Base-by-base conservation (phyloP, 2,797 vertebrate genomes). In the Amniataba percoides region DNA sequence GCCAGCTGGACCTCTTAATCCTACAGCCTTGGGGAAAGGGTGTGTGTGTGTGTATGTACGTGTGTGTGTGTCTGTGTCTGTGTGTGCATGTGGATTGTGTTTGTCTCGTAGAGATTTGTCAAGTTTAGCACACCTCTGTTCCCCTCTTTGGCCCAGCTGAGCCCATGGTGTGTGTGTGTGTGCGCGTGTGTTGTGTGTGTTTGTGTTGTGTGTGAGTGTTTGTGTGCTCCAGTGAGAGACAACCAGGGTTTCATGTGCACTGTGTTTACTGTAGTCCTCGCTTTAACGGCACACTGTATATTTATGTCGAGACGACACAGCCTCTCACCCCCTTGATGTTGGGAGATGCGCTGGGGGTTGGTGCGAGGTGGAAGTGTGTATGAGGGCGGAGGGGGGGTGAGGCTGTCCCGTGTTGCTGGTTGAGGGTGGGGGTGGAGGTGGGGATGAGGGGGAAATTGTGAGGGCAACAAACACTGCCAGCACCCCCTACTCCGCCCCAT, bases 1-100 rank as follows among this genome's bases (percentile, higher is more conserved):
- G 94, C 93, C 93, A 95, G 94, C 95, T 95, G 95, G 95, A 95
- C 95, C 95, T 94, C 95, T 95, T 96, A 95, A 96, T 96, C 94
- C 95, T 83, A 94, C 93, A 93, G 93, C 94, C 94, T 94, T 95
- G 91, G 93, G 95, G 94, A 95, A 93, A 94, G 92, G 89, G 93
- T 92, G 91, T 94, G 92, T 90, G 77, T 71, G 71, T 72, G 77
- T 77, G 58, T 68, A 63, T 74, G 71, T 67, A 42, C 72, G 52
- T 57, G 53, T 74, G 51, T 64, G 53, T 56, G 82, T 81, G 75
- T 83, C 78, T 79, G 74, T 80, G 59, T 74, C 67, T 83, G 76
- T 88, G 75, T 80, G 66, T 59, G 66, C 68, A 71, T 78, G 82
- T 76, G 67, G 65, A 66, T 70, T 60, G 82, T 89, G 85, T 94